These are phyloP conservation scores for Cataglyphis altisquamis DNA, from an alignment of 2,888 invertebrate species.

Conservation along the genomic window DNA sequence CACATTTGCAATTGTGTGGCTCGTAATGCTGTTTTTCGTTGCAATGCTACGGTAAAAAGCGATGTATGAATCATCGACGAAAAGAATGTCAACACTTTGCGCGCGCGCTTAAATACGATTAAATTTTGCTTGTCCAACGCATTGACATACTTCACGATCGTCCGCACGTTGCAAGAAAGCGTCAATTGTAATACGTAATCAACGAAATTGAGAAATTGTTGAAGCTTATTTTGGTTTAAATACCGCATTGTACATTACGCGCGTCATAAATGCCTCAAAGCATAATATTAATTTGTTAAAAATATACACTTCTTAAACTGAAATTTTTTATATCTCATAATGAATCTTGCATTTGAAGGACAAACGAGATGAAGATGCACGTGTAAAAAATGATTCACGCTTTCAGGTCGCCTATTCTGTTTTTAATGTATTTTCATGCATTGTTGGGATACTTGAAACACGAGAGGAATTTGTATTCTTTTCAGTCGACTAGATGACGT, in stretches of 20 bases:
- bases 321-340: slow-evolving; percentile 3
- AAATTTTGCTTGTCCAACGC: slow-evolving; percentile 32
- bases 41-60: slow-evolving; percentile 87
- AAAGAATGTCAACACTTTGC: slow-evolving; percentile 39
- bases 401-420: background rate
- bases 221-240: background rate
- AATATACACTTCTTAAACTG: background rate
- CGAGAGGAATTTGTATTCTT: background rate
- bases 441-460: slow-evolving; percentile 10
- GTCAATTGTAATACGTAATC: slow-evolving; percentile 41
- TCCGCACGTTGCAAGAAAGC: slow-evolving; percentile 36
- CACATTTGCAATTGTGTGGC: slow-evolving; percentile 88
- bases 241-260: background rate
- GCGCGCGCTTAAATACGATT: slow-evolving; percentile 12
- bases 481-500: slow-evolving; percentile 27
- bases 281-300: background rate
- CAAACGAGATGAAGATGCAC: background rate
- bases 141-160: slow-evolving; percentile 37
- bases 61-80: slow-evolving; percentile 37
- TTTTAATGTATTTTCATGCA: slow-evolving; percentile 35
- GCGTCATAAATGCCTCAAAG: background rate
- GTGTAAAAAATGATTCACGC: slow-evolving; percentile 24
- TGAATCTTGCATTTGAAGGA: background rate
- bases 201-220: slow-evolving; percentile 38
- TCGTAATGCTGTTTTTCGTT: slow-evolving; percentile 88